phyloP scores from a whole-genome alignment of 2,113 vertebrate genomes.

The Pomatostomus ruficeps region DNA sequence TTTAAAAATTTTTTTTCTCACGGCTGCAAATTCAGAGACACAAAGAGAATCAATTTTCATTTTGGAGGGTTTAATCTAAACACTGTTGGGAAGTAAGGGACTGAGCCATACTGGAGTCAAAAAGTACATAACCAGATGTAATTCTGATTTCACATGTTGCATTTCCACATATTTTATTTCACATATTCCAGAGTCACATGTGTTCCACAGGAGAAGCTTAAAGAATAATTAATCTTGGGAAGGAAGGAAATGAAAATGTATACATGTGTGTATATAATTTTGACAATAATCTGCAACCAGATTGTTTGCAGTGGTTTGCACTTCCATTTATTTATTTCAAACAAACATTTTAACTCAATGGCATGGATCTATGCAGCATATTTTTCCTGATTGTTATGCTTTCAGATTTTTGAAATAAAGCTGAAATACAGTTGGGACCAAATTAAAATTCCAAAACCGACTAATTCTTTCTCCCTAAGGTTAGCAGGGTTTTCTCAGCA shows the following conservation, averaged over 20 bases:
- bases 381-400: not conserved
- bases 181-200: conserved; percentile 21
- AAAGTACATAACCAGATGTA: conserved; percentile 40
- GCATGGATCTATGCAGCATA: not conserved
- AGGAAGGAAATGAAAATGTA: conserved; percentile 39
- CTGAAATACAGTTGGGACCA: conserved; percentile 28
- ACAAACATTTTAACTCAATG: not conserved
- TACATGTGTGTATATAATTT: conserved; percentile 19
- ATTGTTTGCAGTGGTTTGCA: not conserved
- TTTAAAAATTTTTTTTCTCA: not conserved
- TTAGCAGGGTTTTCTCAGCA: conserved; percentile 51
- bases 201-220: conserved; percentile 35
- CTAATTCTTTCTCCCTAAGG: conserved; percentile 49
- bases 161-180: conserved; percentile 17
- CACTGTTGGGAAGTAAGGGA: conserved; percentile 3
- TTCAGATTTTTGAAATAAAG: conserved; percentile 27
- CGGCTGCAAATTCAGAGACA: conserved; percentile 43
- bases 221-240: conserved; percentile 18
- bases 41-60: conserved; percentile 51
- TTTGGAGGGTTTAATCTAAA: conserved; percentile 43
- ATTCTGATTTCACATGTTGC: conserved; percentile 31
- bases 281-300: conserved; percentile 27
- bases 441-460: conserved; percentile 32
- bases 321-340: conserved; percentile 31
- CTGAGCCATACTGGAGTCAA: conserved; percentile 17